phyloP scores from a whole-genome alignment of 35 echinoderm and acorn worm species.

The Holothuria glaberrima region DNA sequence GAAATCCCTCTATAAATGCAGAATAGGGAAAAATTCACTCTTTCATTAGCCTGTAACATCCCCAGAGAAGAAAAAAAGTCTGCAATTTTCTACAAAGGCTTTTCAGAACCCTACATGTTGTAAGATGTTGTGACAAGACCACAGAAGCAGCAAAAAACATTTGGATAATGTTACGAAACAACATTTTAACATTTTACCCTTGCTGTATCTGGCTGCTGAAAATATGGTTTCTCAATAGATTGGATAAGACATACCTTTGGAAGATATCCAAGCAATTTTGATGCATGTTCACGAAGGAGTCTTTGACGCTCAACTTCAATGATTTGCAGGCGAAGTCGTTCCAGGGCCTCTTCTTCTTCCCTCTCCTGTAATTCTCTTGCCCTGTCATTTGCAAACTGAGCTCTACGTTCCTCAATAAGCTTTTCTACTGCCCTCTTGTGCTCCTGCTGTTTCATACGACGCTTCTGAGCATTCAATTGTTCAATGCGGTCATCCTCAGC shows the following conservation, averaged over 20 bases:
- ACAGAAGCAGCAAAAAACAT: too few relatives aligned
- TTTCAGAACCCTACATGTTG: too few relatives aligned
- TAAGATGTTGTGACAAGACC: too few relatives aligned
- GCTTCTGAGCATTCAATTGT: slow-evolving; percentile 99
- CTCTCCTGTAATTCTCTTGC: slow-evolving; percentile 71
- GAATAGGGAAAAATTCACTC: too few relatives aligned
- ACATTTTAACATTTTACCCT: too few relatives aligned
- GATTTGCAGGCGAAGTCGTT: slow-evolving; percentile 84
- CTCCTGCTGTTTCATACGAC: slow-evolving; percentile 97
- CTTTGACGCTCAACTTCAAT: slow-evolving; percentile 95
- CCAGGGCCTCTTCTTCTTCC: slow-evolving; percentile 84
- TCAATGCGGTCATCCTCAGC: slow-evolving; percentile 96
- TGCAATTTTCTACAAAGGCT: too few relatives aligned
- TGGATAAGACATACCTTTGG: slow-evolving; percentile 77
- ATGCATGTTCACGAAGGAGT: slow-evolving; percentile 90
- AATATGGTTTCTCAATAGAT: too few relatives aligned
- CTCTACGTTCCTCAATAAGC: slow-evolving; percentile 77
- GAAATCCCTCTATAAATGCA: too few relatives aligned
- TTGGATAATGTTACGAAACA: too few relatives aligned
- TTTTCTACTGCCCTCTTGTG: slow-evolving; percentile 91
- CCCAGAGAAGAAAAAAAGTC: too few relatives aligned
- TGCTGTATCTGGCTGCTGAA: too few relatives aligned
- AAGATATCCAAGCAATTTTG: slow-evolving; percentile 91
- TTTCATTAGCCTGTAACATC: too few relatives aligned
- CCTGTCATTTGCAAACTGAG: slow-evolving; percentile 90